Evolutionary conservation across 2,888 invertebrate genomes (phyloP), one percentile per base, ranked within the genome.

Genomic region (Hofmannophila pseudospretella): DNA sequence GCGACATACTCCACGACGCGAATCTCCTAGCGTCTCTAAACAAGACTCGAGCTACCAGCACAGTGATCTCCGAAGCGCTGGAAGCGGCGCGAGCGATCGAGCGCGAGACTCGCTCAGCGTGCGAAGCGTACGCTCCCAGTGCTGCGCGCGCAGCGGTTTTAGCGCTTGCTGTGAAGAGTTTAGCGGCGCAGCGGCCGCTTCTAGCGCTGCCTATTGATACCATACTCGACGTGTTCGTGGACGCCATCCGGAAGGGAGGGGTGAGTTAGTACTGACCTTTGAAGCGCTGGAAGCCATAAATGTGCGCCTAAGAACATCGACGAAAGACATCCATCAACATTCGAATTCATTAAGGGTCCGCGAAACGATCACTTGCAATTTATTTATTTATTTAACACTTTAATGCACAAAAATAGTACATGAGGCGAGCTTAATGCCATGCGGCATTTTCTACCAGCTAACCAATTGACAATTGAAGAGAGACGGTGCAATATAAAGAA

Each of bases 41-140:
- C 40, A 74, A 79, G 10, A 89, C 89, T 0, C 88, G 89, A 8
- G 72, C 76, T 2, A 86, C 88, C 1, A 79, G 87, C 28, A 69
- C 64, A 8, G 88, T 88, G 9, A 88, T 88, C 9, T 61, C 73
- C 0, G 58, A 60, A 2, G 86, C 89, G 2, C 63, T 89, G 4
- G 66, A 71, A 12, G 72, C 75, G n/a, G 89, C 89, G 8, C 69
- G 65, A 0, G 65, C 55, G 1, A 67, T 81, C 8, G 77, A 87
- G 32, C 63, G 62, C 3, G 67, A 73, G 1, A 67, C 75, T 1
- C 51, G 57, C 47, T 56, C 46, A 4, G 60, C 55, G 9, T 54
- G 51, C 22, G 61, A 44, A 19, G 51, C 49, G 39, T 64, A 47
- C 42, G 55, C 38, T 44, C 51, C 31, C 1, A 51, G 49, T 39